Evolutionary conservation across 2,797 vertebrate genomes (phyloP), one percentile per base, ranked within the genome.

Genomic region (Oophaga sylvatica): DNA sequence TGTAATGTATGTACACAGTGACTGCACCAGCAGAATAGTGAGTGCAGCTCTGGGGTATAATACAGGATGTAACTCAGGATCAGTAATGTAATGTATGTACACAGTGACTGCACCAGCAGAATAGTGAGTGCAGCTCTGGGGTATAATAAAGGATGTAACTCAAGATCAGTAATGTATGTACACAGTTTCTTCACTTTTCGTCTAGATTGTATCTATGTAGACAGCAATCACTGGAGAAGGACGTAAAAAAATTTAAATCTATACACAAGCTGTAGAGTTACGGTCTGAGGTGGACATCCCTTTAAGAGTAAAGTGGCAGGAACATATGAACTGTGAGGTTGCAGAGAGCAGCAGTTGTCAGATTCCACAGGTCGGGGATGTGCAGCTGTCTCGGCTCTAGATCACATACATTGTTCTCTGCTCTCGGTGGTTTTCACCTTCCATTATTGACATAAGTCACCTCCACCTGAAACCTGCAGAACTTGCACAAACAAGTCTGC

Each of bases 361-460:
- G n/a, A 79, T 19, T 31, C 26, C 10, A 57, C 9, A 31, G 17
- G 53, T 57, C 53, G 73, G 29, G 48, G 31, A 62, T 80, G 22
- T 41, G 12, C 77, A 63, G 31, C 41, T 45, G 59, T 35, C 29
- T 29, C 10, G 26, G 29, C n/a, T 59, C 8, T 62, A 65, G 45
- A 85, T 63, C 1, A 1, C 65, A 22, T 19, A 29, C 53, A 60
- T 41, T 83, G 81, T 73, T 41, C 57, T 81, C 57, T 16, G 12
- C 10, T 35, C 78, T 2, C 78, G 67, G 7, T 22, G 71, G 62
- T 20, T 19, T 76, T 53, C 8, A 80, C 5, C 17, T 22, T 67
- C 48, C 12, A 12, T 15, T 88, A 76, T 85, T 81, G 82, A 88
- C 83, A 81, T 53, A 84, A 62, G 76, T 48, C 20, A 65, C 63